Base-by-base conservation (phyloP, 2,113 vertebrate genomes). In the Glaucomys volans region DNA sequence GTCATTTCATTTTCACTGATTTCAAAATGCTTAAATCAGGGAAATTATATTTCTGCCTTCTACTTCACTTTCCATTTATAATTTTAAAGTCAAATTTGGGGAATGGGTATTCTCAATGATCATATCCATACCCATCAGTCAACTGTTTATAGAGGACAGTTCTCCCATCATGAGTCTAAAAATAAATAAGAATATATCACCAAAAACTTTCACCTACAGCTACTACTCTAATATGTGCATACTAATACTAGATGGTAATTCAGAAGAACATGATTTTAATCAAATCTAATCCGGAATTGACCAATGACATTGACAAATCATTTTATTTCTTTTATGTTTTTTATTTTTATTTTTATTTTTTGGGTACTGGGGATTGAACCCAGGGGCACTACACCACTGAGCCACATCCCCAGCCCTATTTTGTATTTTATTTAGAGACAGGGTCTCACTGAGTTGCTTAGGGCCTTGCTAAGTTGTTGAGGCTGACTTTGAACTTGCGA, bases 11-110 rank as follows among this genome's bases (percentile, higher is more conserved):
- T 75, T 74, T 81, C 37, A 75, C 20, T 30, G 83, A 67, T 57
- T 75, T 32, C 59, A 87, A 82, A 82, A 59, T 30, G 57, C 32
- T 82, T 69, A 37, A 87, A 74, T 59, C 44, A 75, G 20, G 37
- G 54, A 74, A 72, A 80, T 54, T 66, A 54, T 32, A 81, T 87
- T 91, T 54, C 80, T 62, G 18, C 7, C 54, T 42, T 64, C 12
- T 66, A 22, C 3, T 71, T 32, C 24, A 16, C 28, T 79, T 28
- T 3, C 11, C n/a, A 30, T 32, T 26, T n/a, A 26, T 11, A 62
- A 66, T 84, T 89, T 79, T 83, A 89, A 84, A 89, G 42, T 59
- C 7, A 54, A 69, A 69, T 89, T 87, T 88, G 28, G 71, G 50
- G 16, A 44, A 57, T 54, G 76, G 32, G 42, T 13, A 52, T 74